Percentiles rank a stretch among this genome's conserved stretches.
phyloP scores from a whole-genome alignment of 2,797 vertebrate genomes.

The Pipistrellus nathusii region DNA sequence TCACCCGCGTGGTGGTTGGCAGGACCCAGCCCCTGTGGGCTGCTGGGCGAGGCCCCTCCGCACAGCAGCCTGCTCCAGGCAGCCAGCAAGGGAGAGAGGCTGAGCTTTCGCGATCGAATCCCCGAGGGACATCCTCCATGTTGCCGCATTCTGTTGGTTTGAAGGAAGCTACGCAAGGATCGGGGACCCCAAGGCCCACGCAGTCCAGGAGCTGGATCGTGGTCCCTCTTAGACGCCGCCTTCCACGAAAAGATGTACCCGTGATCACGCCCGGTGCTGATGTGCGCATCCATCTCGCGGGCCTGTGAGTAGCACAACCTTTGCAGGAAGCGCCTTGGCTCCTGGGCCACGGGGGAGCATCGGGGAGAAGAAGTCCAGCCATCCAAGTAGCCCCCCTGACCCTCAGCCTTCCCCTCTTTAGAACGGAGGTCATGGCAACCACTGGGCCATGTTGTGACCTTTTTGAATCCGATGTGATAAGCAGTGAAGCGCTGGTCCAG shows the following conservation, averaged over 20 bases:
- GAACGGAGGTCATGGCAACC: neutral
- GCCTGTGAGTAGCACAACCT: neutral
- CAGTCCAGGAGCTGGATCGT: too few relatives aligned
- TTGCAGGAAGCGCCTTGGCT: neutral
- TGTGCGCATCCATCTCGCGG: neutral
- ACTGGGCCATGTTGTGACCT: neutral
- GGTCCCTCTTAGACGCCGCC: neutral
- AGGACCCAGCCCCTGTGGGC: neutral
- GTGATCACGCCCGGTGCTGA: neutral
- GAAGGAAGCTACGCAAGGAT: neutral
- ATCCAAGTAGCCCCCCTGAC: neutral
- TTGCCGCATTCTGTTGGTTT: neutral
- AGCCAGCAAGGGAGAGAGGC: neutral
- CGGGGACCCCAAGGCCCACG: neutral
- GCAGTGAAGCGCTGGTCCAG: neutral
- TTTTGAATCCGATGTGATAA: neutral
- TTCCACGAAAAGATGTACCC: fast-evolving
- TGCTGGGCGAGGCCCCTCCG: neutral
- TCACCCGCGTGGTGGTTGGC: fast-evolving
- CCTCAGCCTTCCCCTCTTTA: neutral
- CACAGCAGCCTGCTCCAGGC: neutral
- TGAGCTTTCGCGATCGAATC: neutral
- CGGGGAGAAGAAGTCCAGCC: neutral
- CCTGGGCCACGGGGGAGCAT: neutral
- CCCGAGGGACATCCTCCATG: neutral